Evolutionary conservation across 2,888 invertebrate species (phyloP).

Genomic region (Choristoneura rosaceana): DNA sequence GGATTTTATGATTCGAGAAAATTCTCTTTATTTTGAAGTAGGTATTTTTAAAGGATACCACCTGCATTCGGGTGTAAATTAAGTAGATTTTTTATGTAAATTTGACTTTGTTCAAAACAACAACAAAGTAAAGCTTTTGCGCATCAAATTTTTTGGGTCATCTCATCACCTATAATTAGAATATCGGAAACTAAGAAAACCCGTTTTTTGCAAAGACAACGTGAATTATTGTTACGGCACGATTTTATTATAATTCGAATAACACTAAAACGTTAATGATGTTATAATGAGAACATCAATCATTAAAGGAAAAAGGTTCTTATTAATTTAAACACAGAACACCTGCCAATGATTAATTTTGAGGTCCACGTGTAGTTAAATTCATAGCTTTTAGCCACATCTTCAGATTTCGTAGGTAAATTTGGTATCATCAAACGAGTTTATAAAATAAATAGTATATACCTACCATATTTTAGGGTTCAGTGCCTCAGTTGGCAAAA

Average conservation of each 20-base stretch:
- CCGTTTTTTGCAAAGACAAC: constrained; percentile 20
- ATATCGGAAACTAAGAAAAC: constrained; percentile 33
- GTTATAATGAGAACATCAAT: constrained; percentile 14
- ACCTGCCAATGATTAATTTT: background rate
- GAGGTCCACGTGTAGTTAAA: background rate
- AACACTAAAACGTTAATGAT: constrained; percentile 25
- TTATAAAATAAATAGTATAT: too few relatives aligned
- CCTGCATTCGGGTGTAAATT: background rate
- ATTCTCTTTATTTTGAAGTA: too few relatives aligned
- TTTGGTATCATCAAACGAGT: background rate
- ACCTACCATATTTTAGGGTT: too few relatives aligned
- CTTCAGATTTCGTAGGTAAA: background rate
- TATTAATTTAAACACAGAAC: background rate
- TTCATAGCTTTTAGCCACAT: background rate
- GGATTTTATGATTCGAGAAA: too few relatives aligned
- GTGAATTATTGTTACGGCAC: constrained; percentile 34
- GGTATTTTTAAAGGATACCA: too few relatives aligned
- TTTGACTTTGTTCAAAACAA: constrained; percentile 8
- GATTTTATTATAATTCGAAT: constrained; percentile 23
- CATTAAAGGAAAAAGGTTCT: background rate
- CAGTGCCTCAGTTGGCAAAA: too few relatives aligned
- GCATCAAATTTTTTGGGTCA: constrained; percentile 14
- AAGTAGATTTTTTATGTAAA: background rate
- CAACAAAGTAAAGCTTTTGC: constrained; percentile 15
- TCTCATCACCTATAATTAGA: constrained; percentile 38